Conservation (phyloP, 2,113 vertebrate genomes). For the Corynorhinus townsendii region DNA sequence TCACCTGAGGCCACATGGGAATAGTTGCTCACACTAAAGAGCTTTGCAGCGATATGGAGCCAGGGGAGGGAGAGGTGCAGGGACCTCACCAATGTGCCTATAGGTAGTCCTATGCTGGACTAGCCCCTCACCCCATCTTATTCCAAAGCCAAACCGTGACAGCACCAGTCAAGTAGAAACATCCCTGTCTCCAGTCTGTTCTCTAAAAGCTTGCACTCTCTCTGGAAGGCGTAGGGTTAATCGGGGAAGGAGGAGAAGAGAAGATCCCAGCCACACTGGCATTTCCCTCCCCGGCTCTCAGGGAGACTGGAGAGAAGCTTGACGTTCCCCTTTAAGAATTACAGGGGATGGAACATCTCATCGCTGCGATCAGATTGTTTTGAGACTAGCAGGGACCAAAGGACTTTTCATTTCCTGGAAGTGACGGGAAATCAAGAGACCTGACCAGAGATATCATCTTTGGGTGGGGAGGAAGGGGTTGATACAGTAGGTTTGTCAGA, state of each 20-base stretch:
- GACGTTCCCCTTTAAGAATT: constrained; percentile 33
- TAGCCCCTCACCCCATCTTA: background rate
- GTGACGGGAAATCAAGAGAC: constrained; percentile 46
- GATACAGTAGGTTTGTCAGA: constrained; percentile 19
- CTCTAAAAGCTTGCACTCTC: background rate
- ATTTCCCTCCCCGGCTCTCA: background rate
- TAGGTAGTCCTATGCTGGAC: background rate
- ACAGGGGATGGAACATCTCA: background rate
- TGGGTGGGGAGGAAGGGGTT: background rate
- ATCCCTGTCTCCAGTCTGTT: rapidly evolving
- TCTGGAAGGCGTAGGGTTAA: background rate
- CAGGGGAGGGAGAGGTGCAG: rapidly evolving
- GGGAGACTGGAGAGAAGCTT: background rate
- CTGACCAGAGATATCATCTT: constrained; percentile 44
- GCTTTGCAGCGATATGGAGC: rapidly evolving
- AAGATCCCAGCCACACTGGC: background rate
- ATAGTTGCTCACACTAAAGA: rapidly evolving
- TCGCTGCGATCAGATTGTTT: background rate
- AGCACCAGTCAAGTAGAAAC: background rate
- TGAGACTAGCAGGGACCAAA: background rate
- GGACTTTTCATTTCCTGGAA: constrained; percentile 66
- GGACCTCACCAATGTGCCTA: background rate
- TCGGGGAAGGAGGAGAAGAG: background rate
- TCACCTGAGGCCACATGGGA: rapidly evolving
- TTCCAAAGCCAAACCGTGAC: background rate